Evolutionary conservation across 1,140 invertebrate genomes (phyloP), one percentile per base, ranked within the genome.

Genomic region (Aricia agestis): DNA sequence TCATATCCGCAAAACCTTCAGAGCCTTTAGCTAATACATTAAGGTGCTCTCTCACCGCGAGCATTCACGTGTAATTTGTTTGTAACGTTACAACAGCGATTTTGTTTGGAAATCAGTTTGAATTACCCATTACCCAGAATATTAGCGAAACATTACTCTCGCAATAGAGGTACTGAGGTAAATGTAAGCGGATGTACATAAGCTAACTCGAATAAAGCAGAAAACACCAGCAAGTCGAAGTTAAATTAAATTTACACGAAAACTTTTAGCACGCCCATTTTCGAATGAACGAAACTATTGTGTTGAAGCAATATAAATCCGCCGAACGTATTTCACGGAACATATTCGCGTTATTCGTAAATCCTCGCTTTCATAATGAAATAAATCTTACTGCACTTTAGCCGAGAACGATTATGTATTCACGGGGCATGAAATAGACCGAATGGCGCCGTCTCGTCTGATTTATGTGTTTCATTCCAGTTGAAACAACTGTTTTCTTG

Each of bases 391-490:
- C 52, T 72, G 66, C 71, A 76, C 63, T 77, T 75, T 68, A 78
- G 70, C 69, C 75, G 77, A 74, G 68, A 77, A 72, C 69, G 71
- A 77, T 81, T 82, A 81, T 77, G 82, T 72, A 85, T 83, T 81
- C 80, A 80, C 69, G 80, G 72, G 73, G 82, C 76, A 83, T 82
- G 78, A 84, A 85, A 81, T 81, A 82, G 80, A 83, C 79, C 78
- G 71, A 80, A 79, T 68, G 81, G 82, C 82, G 79, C 81, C 82
- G 83, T 76, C 82, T 86, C 80, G 78, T 73, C 73, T 87, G 84
- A 89, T 89, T 89, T 87, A 89, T 86, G 81, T 80, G 76, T 84
- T 82, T 83, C 80, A 87, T 87, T 89, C 78, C 77, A 81, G 74
- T 82, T 81, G 80, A 80, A 85, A 83, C 85, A 83, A 84, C 78